phyloP scores from a whole-genome alignment of 2,888 invertebrate species.

The Helicoverpa assulta region DNA sequence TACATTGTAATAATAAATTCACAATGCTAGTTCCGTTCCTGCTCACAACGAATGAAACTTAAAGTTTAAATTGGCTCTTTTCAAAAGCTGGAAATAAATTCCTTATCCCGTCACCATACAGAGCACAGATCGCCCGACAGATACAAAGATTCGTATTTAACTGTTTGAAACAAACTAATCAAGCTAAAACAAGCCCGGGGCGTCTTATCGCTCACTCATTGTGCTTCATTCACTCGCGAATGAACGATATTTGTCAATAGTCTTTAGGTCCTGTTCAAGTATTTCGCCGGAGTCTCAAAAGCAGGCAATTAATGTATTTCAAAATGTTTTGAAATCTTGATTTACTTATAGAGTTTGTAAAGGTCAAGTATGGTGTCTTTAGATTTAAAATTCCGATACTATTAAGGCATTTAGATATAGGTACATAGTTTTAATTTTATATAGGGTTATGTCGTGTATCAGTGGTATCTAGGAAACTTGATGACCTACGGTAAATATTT shows the following conservation, averaged over 20 bases:
- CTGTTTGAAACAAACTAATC: slow-evolving; percentile 48
- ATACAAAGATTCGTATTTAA: slow-evolving; percentile 3
- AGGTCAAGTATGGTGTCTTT: not conserved
- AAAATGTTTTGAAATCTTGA: slow-evolving; percentile 34
- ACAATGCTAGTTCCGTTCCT: too few species aligned
- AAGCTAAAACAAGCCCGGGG: slow-evolving; percentile 38
- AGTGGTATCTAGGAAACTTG: too few species aligned
- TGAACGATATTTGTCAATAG: slow-evolving; percentile 55
- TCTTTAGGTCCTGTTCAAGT: slow-evolving; percentile 16
- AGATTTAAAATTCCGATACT: not conserved
- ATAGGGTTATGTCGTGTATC: too few species aligned
- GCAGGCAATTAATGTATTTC: slow-evolving; percentile 27
- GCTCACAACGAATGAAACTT: not conserved
- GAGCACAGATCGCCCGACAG: not conserved
- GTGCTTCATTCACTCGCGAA: slow-evolving; percentile 53
- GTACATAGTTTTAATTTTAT: too few species aligned
- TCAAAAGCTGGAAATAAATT: not conserved
- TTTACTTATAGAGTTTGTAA: not conserved
- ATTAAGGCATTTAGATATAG: too few species aligned
- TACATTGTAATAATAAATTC: too few species aligned
- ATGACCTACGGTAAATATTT: not conserved
- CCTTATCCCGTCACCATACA: slow-evolving; percentile 2
- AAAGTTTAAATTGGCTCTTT: not conserved
- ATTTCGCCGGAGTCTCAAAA: slow-evolving; percentile 18
- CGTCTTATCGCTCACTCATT: slow-evolving; percentile 49